Evolutionary conservation across 2,113 vertebrate species (phyloP).

Genomic region (Gadus macrocephalus): DNA sequence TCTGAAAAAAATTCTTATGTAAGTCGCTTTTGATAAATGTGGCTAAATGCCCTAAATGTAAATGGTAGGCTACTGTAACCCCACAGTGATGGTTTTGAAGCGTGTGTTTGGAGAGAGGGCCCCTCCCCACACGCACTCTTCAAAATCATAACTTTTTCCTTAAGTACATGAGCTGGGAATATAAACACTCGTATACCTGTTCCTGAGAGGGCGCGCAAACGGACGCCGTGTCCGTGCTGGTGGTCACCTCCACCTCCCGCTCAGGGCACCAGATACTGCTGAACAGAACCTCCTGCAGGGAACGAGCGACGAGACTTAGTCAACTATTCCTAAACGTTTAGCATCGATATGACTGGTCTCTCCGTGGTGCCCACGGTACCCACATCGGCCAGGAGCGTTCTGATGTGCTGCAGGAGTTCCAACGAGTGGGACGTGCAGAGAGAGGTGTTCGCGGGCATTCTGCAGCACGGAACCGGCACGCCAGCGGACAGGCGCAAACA

Average conservation of each 20-base stretch:
- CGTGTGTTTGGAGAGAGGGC: too few relatives aligned
- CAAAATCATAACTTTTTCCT: background rate
- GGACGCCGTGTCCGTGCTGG: slow-evolving; percentile 26
- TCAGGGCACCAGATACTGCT: slow-evolving; percentile 39
- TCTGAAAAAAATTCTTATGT: too few relatives aligned
- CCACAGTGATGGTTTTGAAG: too few relatives aligned
- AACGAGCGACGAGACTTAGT: background rate
- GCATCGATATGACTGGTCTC: background rate
- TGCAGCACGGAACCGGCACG: background rate
- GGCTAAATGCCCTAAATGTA: too few relatives aligned
- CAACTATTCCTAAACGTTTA: too few relatives aligned
- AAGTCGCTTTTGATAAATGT: too few relatives aligned
- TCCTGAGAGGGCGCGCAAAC: slow-evolving; percentile 56
- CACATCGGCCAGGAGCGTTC: background rate
- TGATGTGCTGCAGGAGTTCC: background rate
- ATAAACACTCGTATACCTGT: slow-evolving; percentile 30
- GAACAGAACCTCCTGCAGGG: slow-evolving; percentile 39
- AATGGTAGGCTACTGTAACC: too few relatives aligned
- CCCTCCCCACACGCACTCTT: background rate
- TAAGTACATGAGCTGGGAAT: background rate
- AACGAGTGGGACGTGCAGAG: background rate
- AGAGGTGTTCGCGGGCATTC: background rate
- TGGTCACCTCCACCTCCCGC: slow-evolving; percentile 15
- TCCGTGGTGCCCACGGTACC: background rate
- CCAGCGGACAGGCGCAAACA: background rate